Evolutionary conservation across 1,140 invertebrate genomes (phyloP), one percentile per base, ranked within the genome.

Genomic region (Saxidomus purpurata): DNA sequence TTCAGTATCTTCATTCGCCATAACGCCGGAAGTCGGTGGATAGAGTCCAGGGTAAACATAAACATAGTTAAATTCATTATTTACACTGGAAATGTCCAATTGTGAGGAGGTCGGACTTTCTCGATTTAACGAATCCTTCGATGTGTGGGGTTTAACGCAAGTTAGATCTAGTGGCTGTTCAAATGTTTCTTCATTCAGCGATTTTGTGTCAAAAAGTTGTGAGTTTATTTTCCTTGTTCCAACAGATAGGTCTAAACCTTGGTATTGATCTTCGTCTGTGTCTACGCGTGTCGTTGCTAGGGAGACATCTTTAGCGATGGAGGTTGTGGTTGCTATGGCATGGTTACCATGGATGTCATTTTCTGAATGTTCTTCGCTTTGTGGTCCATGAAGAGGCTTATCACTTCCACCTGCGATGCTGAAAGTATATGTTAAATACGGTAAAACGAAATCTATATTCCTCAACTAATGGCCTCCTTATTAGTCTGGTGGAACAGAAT

Each of bases 31-130:
- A 11, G 43, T 47, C 25, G 83, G 67, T 28, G 83, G 83, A 38
- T 86, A 86, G n/a, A 86, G 34, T 15, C 83, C 83, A 22, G 83
- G 83, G 36, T 76, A 86, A 9, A 86, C 83, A n/a, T 86, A 86
- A 59, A 86, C 83, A 55, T 86, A 86, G 40, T 86, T 86, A 40
- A 86, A 86, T 34, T 86, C 83, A 43, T 86, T 86, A 13, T 52
- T 43, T 11, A 69, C 40, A 28, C 83, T 43, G 22, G 63, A 31
- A 31, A 86, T 86, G 40, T 86, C 83, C 34, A 86, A 40, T 17
- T 86, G 83, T n/a, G 36, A 34, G 34, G 63, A 47, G n/a, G 67
- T 36, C 15, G 83, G 63, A 76, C 69, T 86, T 17, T 74, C 83
- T 13, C 34, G 49, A 31, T 19, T 47, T 40, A 69, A 31, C n/a